Evolutionary conservation across 2,113 vertebrate genomes (phyloP).

Genomic region (Notarius quadriscutis): DNA sequence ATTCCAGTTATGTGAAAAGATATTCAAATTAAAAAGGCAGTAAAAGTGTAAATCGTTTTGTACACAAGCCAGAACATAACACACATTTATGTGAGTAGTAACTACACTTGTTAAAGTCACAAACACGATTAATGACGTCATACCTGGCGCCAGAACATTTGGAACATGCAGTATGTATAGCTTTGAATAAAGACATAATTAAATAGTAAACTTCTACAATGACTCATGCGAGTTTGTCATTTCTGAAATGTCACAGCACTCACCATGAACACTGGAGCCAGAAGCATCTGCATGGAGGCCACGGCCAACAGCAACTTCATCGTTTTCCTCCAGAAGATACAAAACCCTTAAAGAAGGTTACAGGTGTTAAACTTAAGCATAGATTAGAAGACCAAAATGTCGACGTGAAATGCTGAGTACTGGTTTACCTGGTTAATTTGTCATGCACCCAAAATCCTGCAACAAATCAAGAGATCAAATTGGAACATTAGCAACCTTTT

Average conservation of each 20-base stretch:
- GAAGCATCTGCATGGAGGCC: conserved; percentile 67
- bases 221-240: neutral
- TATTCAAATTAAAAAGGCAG: neutral
- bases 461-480: conserved; percentile 14
- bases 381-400: neutral
- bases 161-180: neutral
- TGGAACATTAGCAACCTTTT: conserved; percentile 1
- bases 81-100: neutral
- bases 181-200: neutral
- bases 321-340: conserved; percentile 25
- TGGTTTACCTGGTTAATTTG: conserved; percentile 1
- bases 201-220: neutral
- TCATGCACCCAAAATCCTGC: conserved; percentile 12
- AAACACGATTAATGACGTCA: conserved; percentile 14
- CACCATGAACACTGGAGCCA: conserved; percentile 68
- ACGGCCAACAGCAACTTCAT: conserved; percentile 63
- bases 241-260: conserved; percentile 37
- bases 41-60: neutral
- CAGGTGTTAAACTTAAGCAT: neutral
- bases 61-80: neutral
- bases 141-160: neutral
- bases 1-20: neutral
- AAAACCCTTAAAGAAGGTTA: neutral
- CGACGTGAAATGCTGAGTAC: too few relatives aligned
- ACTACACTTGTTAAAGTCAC: neutral